Conservation (phyloP, 2,113 vertebrate genomes). For the Dunckerocampus dactyliophorus region DNA sequence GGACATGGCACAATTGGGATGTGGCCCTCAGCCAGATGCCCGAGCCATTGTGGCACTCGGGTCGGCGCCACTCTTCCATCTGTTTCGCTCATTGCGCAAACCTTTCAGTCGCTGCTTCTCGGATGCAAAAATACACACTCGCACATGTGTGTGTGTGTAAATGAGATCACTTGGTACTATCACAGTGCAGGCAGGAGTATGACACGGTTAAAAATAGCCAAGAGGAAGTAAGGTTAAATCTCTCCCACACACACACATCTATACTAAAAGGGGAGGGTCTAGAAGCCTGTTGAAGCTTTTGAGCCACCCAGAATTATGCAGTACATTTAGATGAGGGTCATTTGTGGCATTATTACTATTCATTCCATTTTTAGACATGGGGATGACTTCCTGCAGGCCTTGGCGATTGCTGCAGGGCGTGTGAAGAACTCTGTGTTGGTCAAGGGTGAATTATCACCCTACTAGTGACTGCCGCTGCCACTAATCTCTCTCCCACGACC, state of each 20-base stretch:
- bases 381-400: background rate
- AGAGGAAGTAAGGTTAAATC: conserved; percentile 70
- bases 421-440: conserved; percentile 39
- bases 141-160: conserved; percentile 55
- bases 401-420: conserved; percentile 17
- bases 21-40: conserved; percentile 41
- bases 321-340: too few relatives aligned
- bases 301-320: background rate
- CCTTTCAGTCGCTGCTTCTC: conserved; percentile 49
- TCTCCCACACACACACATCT: conserved; percentile 40
- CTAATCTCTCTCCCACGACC: conserved; percentile 32
- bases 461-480: conserved; percentile 17
- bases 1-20: conserved; percentile 50
- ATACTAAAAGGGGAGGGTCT: conserved; percentile 51
- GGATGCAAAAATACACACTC: conserved; percentile 40
- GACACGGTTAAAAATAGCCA: conserved; percentile 72
- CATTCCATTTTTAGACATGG: too few relatives aligned
- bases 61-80: conserved; percentile 43
- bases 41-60: conserved; percentile 40
- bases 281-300: conserved; percentile 26
- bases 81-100: conserved; percentile 49
- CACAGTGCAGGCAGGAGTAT: conserved; percentile 68
- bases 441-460: conserved; percentile 52
- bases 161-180: conserved; percentile 71
- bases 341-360: too few relatives aligned